Evolutionary conservation across 64 coral and sea anemone species (phyloP), one percentile per base, ranked within the genome.

Genomic region (Montipora capricornis): DNA sequence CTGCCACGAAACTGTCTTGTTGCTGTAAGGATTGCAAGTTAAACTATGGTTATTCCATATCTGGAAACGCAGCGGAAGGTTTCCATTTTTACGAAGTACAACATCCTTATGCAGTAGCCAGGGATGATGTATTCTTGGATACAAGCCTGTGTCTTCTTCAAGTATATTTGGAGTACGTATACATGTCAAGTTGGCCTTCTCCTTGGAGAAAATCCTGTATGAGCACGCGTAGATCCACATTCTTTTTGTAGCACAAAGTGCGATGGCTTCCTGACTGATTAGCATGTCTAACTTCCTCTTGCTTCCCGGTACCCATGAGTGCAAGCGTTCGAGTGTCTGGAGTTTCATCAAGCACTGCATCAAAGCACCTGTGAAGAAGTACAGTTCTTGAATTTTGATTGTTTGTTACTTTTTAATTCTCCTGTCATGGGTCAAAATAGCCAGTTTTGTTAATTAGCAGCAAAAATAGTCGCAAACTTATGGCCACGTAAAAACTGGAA

Each of bases 151-250:
- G 79, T 13, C 64, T 57, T 2, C 83, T 83, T 76, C 90, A 92
- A 80, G 67, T 68, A 14, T 74, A 70, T 75, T 66, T 92, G 37
- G 79, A 47, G 79, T 92, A 92, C 77, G 80, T 92, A 69, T n/a
- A 59, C 45, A 14, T 11, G 44, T 24, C 6, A 55, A 55, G 52
- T 55, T 1, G 10, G 6, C 2, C 52, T 55, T 55, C 10, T 10
- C 52, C 6, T 55, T 55, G 3, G 10, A 55, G 52, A 55, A 55
- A 55, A 55, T 55, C 52, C 1, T 55, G 52, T 55, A 55, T 0
- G 76, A 15, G 49, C 29, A 78, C 76, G 13, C 37, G 22, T 47
- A 49, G 22, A 26, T 78, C 20, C 44, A 14, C 49, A 14, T 49
- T 78, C 37, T 37, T 16, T 78, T 47, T 78, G 37, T 37, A 37